Evolutionary conservation across 2,888 invertebrate species (phyloP), one percentile per base, ranked within the genome.

Genomic region (Herminia tarsipennalis): DNA sequence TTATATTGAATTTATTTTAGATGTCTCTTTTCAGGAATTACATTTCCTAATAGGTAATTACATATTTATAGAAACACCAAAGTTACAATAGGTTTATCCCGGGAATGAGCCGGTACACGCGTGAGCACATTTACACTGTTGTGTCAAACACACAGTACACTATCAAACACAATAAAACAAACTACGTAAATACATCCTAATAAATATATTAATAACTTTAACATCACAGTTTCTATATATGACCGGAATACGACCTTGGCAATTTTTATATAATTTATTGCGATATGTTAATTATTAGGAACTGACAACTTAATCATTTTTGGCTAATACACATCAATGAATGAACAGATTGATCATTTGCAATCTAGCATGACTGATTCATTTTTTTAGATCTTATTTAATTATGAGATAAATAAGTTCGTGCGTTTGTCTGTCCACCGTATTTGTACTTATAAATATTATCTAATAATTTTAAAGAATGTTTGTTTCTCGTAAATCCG

Each of bases 81-180:
- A n/a, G 9, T 25, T 12, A 36, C 5, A 18, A 13, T 21, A 5
- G 13, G 18, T 13, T 12, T 18, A 25, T 8, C 10, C 10, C 36
- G 25, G 18, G 36, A 17, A 25, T 25, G 17, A 25, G 25, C 24
- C 25, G 6, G 2, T 24, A 17, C 20, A 17, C 16, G 25, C 25
- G 10, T 87, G 86, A 87, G 86, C 84, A 84, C 78, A 82, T 75
- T 83, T 86, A 86, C 84, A 86, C 83, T 76, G 78, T 83, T 74
- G 81, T 77, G 77, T 66, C 38, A 47, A 30, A 76, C 77, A 78
- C 81, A 76, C 76, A 76, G 60, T 59, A 73, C 53, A 59, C 51
- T 63, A 73, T 70, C 66, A 70, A 72, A 72, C 61, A 66, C 65
- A 71, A 55, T 52, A 34, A 36, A 34, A 53, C 34, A 25, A 33